phyloP scores from a whole-genome alignment of 1,140 invertebrate genomes.

The Melipona quadrifasciata region DNA sequence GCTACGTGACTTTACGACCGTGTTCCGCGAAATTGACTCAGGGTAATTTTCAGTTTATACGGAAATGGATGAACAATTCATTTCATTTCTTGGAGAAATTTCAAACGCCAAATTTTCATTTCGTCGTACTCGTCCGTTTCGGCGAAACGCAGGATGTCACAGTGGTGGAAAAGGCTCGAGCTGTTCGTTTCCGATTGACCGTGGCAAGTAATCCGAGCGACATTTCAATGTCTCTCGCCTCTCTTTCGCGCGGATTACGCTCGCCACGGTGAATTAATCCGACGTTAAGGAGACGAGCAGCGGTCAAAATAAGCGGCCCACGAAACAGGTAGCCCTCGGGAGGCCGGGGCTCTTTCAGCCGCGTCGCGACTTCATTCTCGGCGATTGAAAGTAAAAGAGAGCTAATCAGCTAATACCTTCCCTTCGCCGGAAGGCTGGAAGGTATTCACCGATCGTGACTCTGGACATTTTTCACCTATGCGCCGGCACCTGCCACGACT shows the following conservation, averaged over 20 bases:
- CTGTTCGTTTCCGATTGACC: neutral
- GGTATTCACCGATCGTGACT: conserved; percentile 39
- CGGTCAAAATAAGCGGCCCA: conserved; percentile 32
- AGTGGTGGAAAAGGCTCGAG: neutral
- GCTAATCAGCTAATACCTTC: conserved; percentile 41
- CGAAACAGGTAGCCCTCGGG: conserved; percentile 27
- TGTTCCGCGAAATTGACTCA: neutral
- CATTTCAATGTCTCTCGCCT: neutral
- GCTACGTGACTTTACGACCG: neutral
- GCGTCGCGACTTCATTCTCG: neutral
- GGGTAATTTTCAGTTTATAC: too few relatives aligned
- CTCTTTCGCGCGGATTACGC: neutral
- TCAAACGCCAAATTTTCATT: too few relatives aligned
- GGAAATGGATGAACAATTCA: too few relatives aligned
- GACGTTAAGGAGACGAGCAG: conserved; percentile 19
- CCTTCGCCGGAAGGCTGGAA: neutral
- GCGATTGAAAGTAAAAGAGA: conserved; percentile 15
- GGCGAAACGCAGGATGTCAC: neutral
- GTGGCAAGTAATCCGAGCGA: neutral
- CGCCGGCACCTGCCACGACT: conserved; percentile 50
- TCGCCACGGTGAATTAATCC: conserved; percentile 18
- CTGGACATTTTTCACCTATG: conserved; percentile 28
- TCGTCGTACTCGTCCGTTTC: too few relatives aligned
- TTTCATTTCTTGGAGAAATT: too few relatives aligned
- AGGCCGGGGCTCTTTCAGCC: neutral